phyloP scores from a whole-genome alignment of 2,888 invertebrate species.

The Dugesia japonica region DNA sequence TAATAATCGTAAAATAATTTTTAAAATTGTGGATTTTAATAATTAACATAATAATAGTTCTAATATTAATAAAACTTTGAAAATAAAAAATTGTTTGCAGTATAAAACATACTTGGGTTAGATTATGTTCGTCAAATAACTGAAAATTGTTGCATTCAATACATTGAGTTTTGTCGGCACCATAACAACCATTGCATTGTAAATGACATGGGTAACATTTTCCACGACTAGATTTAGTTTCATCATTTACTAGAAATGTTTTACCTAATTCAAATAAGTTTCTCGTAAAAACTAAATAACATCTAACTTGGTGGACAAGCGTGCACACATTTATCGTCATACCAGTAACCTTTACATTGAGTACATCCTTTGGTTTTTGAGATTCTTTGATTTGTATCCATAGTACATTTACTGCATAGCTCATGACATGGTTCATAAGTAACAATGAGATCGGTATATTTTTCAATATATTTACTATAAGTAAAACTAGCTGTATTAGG shows the following conservation, averaged over 20 bases:
- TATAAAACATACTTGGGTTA: not conserved
- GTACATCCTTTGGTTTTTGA: not conserved
- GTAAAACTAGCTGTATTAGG: not conserved
- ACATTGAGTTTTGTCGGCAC: not conserved
- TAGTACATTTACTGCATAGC: not conserved
- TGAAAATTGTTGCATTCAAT: not conserved
- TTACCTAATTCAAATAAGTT: not conserved
- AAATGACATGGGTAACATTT: not conserved
- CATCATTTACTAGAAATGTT: not conserved
- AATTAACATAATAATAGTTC: too few species aligned
- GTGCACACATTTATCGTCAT: not conserved
- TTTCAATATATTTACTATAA: not conserved
- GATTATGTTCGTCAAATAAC: not conserved
- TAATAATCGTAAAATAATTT: too few species aligned
- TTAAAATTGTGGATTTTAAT: too few species aligned
- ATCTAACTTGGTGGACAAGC: not conserved
- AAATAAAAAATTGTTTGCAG: too few species aligned
- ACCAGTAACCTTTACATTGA: not conserved
- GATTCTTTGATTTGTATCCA: too few species aligned
- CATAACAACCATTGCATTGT: slow-evolving; percentile 1
- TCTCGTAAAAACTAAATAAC: not conserved
- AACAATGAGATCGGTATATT: not conserved
- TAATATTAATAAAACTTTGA: too few species aligned
- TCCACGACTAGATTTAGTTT: not conserved
- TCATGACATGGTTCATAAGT: not conserved